Conservation (phyloP, 30 jellyfish, hydroid and myxozoan genomes). For the Aurelia coerulea region DNA sequence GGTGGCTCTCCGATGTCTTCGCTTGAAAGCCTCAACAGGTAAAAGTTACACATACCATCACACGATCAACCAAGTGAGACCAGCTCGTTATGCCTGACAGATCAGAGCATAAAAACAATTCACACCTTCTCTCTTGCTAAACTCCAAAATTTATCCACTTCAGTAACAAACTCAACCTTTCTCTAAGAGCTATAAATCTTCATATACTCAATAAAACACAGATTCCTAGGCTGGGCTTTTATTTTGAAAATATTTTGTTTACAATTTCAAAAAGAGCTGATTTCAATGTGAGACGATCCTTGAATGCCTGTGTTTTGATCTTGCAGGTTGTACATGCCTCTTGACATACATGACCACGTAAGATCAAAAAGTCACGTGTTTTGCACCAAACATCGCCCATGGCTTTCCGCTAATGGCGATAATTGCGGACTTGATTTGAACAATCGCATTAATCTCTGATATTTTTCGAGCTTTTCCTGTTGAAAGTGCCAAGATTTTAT, state of each 20-base stretch:
- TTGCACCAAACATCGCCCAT: too few species aligned
- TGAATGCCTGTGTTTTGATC: constrained; percentile 16
- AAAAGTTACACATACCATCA: constrained; percentile 30
- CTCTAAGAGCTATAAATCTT: too few species aligned
- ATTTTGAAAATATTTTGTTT: not conserved
- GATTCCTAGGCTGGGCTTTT: too few species aligned
- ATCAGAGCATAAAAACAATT: constrained; percentile 4
- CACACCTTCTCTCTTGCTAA: too few species aligned
- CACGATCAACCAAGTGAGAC: constrained; percentile 42
- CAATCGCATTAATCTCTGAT: too few species aligned
- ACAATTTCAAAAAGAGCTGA: not conserved
- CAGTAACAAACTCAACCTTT: too few species aligned
- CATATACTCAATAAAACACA: too few species aligned
- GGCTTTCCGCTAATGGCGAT: too few species aligned
- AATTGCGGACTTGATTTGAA: too few species aligned
- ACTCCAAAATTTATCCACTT: too few species aligned
- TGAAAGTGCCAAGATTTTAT: too few species aligned
- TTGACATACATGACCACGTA: not conserved
- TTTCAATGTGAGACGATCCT: not conserved
- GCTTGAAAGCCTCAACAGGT: constrained; percentile 73
- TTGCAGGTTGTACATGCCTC: constrained; percentile 29
- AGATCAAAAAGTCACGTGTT: constrained; percentile 17
- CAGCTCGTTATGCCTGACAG: constrained; percentile 41
- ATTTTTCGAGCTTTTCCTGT: too few species aligned
- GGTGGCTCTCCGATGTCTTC: constrained; percentile 46